Evolutionary conservation across 2,888 invertebrate species (phyloP).

Genomic region (Chironomus riparius): DNA sequence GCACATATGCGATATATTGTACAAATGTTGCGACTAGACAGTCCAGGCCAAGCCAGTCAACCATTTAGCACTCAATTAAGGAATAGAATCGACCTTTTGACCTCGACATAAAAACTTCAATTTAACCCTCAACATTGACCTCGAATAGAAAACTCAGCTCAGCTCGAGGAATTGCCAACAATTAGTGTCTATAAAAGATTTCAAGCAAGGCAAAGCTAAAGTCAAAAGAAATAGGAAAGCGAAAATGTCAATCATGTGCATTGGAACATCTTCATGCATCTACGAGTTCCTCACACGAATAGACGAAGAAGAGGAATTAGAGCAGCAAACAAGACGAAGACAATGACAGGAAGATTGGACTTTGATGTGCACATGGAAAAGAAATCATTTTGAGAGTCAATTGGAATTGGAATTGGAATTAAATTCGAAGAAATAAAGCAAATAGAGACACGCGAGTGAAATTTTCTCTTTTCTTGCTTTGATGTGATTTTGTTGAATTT

Average conservation of each 20-base stretch:
- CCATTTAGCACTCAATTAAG: not conserved
- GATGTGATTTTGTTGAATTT: no score
- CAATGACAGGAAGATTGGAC: not conserved
- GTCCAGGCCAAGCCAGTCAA: not conserved
- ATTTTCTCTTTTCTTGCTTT: no score
- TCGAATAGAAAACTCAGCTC: not conserved
- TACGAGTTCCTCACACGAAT: no score
- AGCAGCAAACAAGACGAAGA: not conserved
- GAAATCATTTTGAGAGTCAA: not conserved
- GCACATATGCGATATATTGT: not conserved
- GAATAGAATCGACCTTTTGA: not conserved
- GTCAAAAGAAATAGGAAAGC: not conserved
- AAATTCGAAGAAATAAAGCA: not conserved
- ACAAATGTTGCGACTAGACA: not conserved
- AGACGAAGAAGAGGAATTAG: not conserved
- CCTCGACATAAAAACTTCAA: not conserved
- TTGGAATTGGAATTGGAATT: not conserved
- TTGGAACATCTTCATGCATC: not conserved
- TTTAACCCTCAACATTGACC: not conserved
- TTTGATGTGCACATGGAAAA: not conserved
- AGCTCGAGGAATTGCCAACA: not conserved
- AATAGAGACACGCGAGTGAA: not conserved
- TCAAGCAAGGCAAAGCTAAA: not conserved
- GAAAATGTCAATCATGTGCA: not conserved
- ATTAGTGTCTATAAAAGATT: not conserved